phyloP scores from a whole-genome alignment of 2,888 invertebrate species.

The Sarcophaga caerulescens region DNA sequence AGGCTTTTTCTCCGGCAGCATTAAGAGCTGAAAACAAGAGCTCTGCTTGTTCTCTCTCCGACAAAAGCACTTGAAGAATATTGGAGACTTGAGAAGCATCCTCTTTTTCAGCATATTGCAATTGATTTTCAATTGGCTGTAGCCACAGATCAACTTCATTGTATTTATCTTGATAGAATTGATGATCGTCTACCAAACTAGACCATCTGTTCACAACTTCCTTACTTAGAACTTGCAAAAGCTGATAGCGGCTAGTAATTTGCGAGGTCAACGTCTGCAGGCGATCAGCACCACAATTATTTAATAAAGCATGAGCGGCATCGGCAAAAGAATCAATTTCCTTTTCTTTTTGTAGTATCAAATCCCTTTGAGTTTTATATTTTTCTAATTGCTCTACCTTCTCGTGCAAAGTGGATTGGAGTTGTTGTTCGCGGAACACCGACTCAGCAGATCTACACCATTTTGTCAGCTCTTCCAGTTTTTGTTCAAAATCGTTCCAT shows the following conservation, averaged over 20 bases:
- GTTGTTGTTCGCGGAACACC: conserved; percentile 91
- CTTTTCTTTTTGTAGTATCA: conserved; percentile 90
- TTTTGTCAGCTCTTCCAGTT: conserved; percentile 89
- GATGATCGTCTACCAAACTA: conserved; percentile 91
- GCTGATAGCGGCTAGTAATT: conserved; percentile 93
- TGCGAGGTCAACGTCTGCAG: conserved; percentile 93
- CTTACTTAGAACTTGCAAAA: conserved; percentile 90
- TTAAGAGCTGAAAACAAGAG: conserved; percentile 88
- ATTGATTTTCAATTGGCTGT: conserved; percentile 87
- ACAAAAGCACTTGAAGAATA: conserved; percentile 86
- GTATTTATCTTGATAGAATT: conserved; percentile 88
- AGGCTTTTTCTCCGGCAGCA: conserved; percentile 91
- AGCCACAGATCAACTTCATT: conserved; percentile 90
- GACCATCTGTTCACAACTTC: conserved; percentile 93
- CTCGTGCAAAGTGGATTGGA: conserved; percentile 90
- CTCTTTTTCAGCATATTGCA: conserved; percentile 84
- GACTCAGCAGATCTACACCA: conserved; percentile 94
- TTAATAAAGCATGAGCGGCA: conserved; percentile 92
- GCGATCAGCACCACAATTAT: conserved; percentile 91
- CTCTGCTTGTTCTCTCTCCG: conserved; percentile 93
- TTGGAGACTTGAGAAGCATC: conserved; percentile 86
- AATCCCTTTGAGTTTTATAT: conserved; percentile 88
- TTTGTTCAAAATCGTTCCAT: conserved; percentile 94
- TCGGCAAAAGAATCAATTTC: conserved; percentile 94
- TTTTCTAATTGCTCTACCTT: conserved; percentile 89